These are phyloP conservation scores for Netelia inedita DNA, from an alignment of 2,888 invertebrate species.

Conservation along the genomic window DNA sequence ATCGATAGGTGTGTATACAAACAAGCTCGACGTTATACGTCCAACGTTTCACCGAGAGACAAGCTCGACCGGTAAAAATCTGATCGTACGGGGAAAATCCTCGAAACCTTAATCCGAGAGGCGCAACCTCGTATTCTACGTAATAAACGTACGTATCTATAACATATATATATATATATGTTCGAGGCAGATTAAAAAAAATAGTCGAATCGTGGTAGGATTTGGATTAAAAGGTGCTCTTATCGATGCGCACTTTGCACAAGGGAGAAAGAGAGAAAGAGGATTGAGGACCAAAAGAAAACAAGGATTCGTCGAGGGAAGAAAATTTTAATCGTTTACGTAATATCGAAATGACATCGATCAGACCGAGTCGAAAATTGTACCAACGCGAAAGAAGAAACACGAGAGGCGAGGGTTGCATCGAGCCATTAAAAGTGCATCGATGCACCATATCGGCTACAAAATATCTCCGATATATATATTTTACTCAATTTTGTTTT, in stretches of 20 bases:
- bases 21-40: too few species aligned
- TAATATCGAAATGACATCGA: too few species aligned
- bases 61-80: too few species aligned
- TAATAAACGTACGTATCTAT: background rate
- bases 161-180: background rate
- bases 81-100: too few species aligned
- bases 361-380: too few species aligned
- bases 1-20: too few species aligned
- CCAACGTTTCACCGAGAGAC: too few species aligned
- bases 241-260: conserved; percentile 6
- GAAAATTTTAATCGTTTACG: too few species aligned
- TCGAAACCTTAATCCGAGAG: too few species aligned
- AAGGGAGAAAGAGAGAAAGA: background rate
- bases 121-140: too few species aligned
- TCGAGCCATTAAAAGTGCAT: conserved; percentile 40
- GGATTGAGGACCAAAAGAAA: background rate
- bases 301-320: too few species aligned
- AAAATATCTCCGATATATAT: conserved; percentile 19
- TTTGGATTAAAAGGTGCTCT: conserved; percentile 31
- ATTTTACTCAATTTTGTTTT: conserved; percentile 25
- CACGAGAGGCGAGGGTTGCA: background rate
- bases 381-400: background rate
- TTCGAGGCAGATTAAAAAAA: conserved; percentile 44
- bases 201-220: conserved; percentile 34
- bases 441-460: conserved; percentile 28